Conservation (phyloP, 2,888 invertebrate genomes). For the Melipona bicolor region DNA sequence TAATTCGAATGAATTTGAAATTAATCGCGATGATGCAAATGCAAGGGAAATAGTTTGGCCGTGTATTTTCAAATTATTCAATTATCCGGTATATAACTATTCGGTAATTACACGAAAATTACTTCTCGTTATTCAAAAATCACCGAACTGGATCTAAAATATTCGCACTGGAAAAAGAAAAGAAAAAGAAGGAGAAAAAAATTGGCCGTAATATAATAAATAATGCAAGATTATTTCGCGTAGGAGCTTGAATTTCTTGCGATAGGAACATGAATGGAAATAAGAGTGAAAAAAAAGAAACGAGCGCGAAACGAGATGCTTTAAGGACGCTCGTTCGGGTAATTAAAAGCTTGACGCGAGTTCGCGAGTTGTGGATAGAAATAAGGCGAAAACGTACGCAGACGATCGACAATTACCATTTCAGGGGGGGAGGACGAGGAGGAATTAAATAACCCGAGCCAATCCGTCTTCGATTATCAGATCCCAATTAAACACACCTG, state of each 20-base stretch:
- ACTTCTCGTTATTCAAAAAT: too few relatives aligned
- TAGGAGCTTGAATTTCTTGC: too few relatives aligned
- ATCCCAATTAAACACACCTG: conserved; percentile 47
- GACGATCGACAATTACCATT: conserved; percentile 4
- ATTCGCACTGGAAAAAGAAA: too few relatives aligned
- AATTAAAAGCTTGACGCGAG: neutral
- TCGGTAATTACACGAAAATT: too few relatives aligned
- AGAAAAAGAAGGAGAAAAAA: too few relatives aligned
- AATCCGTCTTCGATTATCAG: conserved; percentile 59
- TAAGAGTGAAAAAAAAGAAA: too few relatives aligned
- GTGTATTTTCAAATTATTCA: conserved; percentile 7
- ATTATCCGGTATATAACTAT: too few relatives aligned
- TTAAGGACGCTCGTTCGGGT: neutral
- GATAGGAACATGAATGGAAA: too few relatives aligned
- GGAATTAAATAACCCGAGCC: conserved; percentile 41
- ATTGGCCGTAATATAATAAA: too few relatives aligned
- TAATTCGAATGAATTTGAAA: neutral
- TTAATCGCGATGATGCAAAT: neutral
- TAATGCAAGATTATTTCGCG: too few relatives aligned
- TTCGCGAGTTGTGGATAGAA: neutral
- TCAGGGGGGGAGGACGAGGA: neutral
- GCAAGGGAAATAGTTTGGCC: neutral
- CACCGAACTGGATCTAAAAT: too few relatives aligned
- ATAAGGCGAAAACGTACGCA: neutral
- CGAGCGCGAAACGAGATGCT: neutral